phyloP scores from a whole-genome alignment of 2,113 vertebrate species.

The Melospiza georgiana region DNA sequence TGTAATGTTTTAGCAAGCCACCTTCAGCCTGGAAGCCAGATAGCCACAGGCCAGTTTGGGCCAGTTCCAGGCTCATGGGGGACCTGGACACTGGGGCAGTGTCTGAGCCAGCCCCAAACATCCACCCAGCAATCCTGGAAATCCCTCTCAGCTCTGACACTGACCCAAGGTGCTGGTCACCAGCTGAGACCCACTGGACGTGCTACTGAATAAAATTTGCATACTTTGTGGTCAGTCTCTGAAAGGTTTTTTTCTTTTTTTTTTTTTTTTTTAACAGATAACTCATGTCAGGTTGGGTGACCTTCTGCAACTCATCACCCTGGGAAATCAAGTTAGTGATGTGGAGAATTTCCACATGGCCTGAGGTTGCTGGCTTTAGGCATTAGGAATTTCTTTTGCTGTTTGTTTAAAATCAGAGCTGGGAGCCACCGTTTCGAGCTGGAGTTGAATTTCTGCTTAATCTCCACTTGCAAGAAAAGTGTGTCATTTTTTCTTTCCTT shows the following conservation, averaged over 20 bases:
- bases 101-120: background rate
- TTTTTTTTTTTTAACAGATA: background rate
- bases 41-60: fast-evolving
- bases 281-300: background rate
- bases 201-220: background rate
- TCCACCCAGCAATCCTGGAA: background rate
- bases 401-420: conserved; percentile 23
- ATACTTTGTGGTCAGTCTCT: background rate
- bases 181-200: background rate
- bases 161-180: background rate
- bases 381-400: background rate
- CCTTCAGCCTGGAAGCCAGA: background rate
- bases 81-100: background rate
- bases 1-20: background rate
- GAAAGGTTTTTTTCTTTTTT: background rate
- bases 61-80: background rate
- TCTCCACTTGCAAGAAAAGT: conserved; percentile 19
- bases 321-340: background rate
- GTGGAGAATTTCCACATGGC: background rate
- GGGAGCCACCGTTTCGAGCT: background rate
- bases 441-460: conserved; percentile 26
- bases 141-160: background rate
- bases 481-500: background rate
- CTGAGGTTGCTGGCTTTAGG: background rate
- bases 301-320: background rate